Percentiles rank a stretch among this genome's conserved stretches.
Evolutionary conservation across 2,888 invertebrate genomes (phyloP).

Genomic region (Maniola hyperantus): DNA sequence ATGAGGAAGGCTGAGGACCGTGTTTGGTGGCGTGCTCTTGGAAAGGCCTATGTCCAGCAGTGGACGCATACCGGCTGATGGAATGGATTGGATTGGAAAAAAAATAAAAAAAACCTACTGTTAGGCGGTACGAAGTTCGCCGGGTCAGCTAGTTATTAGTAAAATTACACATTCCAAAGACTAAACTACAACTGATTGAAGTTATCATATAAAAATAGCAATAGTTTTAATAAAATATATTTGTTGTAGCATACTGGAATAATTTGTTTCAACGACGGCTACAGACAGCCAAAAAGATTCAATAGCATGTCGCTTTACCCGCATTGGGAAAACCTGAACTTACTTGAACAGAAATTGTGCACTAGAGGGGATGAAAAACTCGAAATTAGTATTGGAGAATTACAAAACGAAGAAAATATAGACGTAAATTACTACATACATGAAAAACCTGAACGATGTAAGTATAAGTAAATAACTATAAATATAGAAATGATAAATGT

Average conservation of each 20-base stretch:
- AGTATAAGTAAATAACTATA: constrained; percentile 34
- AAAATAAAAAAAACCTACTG: too few species aligned
- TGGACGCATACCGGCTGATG: too few species aligned
- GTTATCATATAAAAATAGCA: too few species aligned
- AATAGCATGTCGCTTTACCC: constrained; percentile 54
- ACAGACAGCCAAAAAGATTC: constrained; percentile 48
- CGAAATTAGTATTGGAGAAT: constrained; percentile 45
- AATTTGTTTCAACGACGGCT: constrained; percentile 54
- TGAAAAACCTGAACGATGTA: constrained; percentile 41
- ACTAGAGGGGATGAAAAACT: constrained; percentile 56
- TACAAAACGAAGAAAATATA: constrained; percentile 56
- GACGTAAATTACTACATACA: constrained; percentile 54
- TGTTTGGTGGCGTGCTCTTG: too few species aligned
- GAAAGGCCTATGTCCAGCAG: too few species aligned
- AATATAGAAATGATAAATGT: too few species aligned
- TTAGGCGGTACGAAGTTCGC: too few species aligned
- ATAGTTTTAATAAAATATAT: background rate
- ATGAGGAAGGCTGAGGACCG: too few species aligned
- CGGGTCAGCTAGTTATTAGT: too few species aligned
- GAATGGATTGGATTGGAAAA: too few species aligned
- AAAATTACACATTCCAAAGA: background rate
- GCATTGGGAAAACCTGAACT: constrained; percentile 67
- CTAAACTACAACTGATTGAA: too few species aligned
- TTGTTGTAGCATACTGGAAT: constrained; percentile 50
- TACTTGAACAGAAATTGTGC: constrained; percentile 50